These are phyloP conservation scores for Oreotrochilus melanogaster DNA, from an alignment of 2,113 vertebrate genomes.

Conservation along the genomic window DNA sequence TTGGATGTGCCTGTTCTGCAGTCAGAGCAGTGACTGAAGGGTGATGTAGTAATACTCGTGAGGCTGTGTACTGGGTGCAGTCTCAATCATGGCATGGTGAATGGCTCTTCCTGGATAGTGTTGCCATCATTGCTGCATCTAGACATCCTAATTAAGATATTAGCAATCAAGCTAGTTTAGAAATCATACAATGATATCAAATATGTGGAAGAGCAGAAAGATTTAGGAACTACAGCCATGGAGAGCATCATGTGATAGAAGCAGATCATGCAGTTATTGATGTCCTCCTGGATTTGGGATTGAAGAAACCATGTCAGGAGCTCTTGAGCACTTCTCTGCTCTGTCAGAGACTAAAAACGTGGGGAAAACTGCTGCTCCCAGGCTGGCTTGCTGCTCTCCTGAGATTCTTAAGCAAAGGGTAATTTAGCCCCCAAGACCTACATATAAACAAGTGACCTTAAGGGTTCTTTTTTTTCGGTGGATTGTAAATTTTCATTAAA, in stretches of 20 bases:
- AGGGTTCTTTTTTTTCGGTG: neutral
- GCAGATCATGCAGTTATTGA: neutral
- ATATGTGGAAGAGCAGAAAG: neutral
- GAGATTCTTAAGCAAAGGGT: neutral
- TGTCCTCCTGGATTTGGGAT: neutral
- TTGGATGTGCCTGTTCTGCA: neutral
- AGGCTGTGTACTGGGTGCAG: neutral
- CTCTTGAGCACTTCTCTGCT: neutral
- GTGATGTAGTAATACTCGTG: neutral
- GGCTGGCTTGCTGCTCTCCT: neutral
- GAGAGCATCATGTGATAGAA: neutral
- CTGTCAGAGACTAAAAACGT: neutral
- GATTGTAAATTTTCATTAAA: neutral
- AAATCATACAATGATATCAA: neutral
- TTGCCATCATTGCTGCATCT: neutral
- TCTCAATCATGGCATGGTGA: neutral
- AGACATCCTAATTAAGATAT: neutral
- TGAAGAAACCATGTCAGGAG: neutral
- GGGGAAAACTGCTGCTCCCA: neutral
- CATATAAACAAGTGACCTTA: rapidly evolving
- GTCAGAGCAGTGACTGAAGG: neutral
- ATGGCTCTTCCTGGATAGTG: neutral
- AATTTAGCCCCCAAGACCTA: neutral
- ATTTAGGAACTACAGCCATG: neutral
- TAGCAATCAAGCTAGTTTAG: neutral